Percentiles rank a stretch among this genome's conserved stretches.
These are phyloP conservation scores for Mormyrus proboscirostris DNA, from an alignment of 2,797 vertebrate genomes.

Conservation along the genomic window DNA sequence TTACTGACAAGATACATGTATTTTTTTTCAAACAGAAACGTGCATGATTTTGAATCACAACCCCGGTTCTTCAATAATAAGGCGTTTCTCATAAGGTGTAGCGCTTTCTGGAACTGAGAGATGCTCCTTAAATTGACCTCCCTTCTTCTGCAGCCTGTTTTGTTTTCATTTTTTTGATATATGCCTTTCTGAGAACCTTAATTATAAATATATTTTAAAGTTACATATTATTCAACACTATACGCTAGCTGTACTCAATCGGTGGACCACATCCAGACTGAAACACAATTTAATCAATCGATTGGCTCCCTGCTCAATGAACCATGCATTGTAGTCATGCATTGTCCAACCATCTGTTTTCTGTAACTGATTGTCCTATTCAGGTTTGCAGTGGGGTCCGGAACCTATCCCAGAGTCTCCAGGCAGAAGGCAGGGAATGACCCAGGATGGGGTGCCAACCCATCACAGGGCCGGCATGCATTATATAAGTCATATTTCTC, in stretches of 20 bases:
- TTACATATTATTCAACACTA: not conserved
- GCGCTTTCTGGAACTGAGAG: slow-evolving; percentile 1
- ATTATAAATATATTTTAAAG: not conserved
- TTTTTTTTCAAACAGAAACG: not conserved
- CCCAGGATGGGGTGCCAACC: not conserved
- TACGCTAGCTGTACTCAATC: not conserved
- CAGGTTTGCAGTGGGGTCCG: too few species aligned
- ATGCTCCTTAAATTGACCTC: not conserved
- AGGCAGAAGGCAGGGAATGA: too few species aligned
- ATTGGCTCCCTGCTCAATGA: not conserved
- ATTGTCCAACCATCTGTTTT: not conserved
- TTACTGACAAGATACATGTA: not conserved
- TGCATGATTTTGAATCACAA: not conserved
- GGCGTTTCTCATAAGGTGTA: not conserved
- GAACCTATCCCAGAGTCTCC: too few species aligned
- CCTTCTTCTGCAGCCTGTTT: not conserved
- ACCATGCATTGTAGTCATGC: not conserved
- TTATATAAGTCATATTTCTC: not conserved
- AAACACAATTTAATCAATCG: not conserved
- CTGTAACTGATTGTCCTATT: too few species aligned
- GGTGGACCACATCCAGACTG: not conserved
- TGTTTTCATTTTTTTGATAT: not conserved
- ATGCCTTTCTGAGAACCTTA: not conserved
- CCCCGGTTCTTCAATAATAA: not conserved
- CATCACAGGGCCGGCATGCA: not conserved